A percentile compares a stretch with the other conserved stretches of the same genome.
Evolutionary conservation across 2,888 invertebrate species (phyloP).

Genomic region (Lasius fuliginosus): DNA sequence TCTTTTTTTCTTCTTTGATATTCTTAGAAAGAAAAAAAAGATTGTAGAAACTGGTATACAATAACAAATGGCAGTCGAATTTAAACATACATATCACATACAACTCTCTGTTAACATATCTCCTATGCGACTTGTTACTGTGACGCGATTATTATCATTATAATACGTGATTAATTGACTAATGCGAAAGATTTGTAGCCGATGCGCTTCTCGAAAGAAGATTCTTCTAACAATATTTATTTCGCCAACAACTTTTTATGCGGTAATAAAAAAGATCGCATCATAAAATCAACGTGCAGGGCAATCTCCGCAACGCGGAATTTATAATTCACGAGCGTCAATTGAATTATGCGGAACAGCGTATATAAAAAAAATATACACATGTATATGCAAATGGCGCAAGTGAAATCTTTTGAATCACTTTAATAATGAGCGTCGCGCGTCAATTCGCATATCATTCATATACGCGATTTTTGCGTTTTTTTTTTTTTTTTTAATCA

Average conservation of each 20-base stretch:
- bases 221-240: constrained; percentile 25
- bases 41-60: constrained; percentile 10
- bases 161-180: constrained; percentile 18
- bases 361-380: constrained; percentile 56
- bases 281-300: constrained; percentile 27
- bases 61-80: constrained; percentile 20
- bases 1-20: constrained; percentile 13
- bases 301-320: constrained; percentile 38
- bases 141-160: constrained; percentile 17
- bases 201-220: constrained; percentile 29
- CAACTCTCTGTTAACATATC: constrained; percentile 11
- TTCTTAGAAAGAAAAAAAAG: constrained; percentile 3
- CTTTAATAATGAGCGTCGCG: constrained; percentile 43
- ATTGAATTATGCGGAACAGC: constrained; percentile 50
- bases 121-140: constrained; percentile 11
- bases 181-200: constrained; percentile 27
- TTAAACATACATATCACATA: constrained; percentile 32
- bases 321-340: constrained; percentile 36
- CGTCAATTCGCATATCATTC: constrained; percentile 63
- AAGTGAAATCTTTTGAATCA: constrained; percentile 48
- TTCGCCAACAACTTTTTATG: constrained; percentile 33
- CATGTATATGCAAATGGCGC: constrained; percentile 44
- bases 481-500: neutral
- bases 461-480: constrained; percentile 6
- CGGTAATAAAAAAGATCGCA: constrained; percentile 29